A percentile compares a stretch with the other conserved stretches of the same genome.
Conservation (phyloP, 2,113 vertebrate species). For the Etheostoma spectabile region DNA sequence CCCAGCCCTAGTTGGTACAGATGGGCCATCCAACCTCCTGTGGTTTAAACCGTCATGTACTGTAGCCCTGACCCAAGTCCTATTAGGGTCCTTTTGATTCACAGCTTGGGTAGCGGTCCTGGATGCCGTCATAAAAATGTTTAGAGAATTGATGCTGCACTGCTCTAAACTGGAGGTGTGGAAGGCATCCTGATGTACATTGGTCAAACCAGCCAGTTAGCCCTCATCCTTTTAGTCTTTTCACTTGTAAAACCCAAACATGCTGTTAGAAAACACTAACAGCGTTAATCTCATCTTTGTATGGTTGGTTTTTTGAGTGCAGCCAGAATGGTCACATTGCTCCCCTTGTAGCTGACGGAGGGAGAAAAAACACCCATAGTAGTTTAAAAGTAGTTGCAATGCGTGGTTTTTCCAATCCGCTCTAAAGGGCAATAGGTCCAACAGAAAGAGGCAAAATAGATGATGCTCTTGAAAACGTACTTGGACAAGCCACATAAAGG, state of each 20-base stretch:
- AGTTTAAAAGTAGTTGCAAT: not conserved
- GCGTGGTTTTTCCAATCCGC: not conserved
- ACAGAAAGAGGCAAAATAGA: not conserved
- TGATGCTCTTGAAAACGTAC: not conserved
- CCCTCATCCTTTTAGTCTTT: no score
- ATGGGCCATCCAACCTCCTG: constrained; percentile 8
- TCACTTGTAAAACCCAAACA: no score
- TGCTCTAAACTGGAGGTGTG: not conserved
- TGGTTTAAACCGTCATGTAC: not conserved
- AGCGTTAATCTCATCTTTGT: no score
- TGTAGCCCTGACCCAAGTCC: no score
- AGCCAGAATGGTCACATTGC: not conserved
- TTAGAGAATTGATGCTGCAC: not conserved
- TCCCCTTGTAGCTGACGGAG: not conserved
- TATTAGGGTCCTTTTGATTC: not conserved
- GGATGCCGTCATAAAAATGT: not conserved
- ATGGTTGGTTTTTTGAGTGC: not conserved
- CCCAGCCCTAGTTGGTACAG: no score
- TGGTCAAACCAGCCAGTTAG: no score
- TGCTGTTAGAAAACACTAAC: no score
- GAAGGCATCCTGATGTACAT: no score
- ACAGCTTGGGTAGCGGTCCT: not conserved
- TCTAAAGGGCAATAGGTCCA: no score
- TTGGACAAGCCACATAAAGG: not conserved
- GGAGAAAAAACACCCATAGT: no score